Evolutionary conservation across 2,797 vertebrate species (phyloP).

Genomic region (Sebastes nivosus): DNA sequence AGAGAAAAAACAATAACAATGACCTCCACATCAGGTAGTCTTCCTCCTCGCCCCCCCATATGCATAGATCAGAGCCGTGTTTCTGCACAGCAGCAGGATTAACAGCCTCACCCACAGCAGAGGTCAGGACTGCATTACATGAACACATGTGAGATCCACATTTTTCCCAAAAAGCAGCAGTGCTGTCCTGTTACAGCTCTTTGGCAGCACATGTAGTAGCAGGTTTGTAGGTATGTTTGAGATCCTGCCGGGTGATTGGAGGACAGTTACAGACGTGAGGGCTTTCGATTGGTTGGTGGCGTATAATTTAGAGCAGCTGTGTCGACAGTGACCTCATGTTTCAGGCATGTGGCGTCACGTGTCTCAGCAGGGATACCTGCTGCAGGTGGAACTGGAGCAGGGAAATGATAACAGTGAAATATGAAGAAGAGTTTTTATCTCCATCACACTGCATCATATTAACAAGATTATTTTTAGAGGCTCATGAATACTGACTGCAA

Average conservation of each 20-base stretch:
- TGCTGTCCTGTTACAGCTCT: neutral
- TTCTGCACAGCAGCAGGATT: slow-evolving; percentile 30
- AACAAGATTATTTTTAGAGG: neutral
- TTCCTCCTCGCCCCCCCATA: neutral
- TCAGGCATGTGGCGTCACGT: slow-evolving; percentile 56
- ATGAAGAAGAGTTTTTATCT: neutral
- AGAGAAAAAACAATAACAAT: slow-evolving; percentile 22
- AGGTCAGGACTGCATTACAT: slow-evolving; percentile 38
- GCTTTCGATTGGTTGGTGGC: slow-evolving; percentile 27
- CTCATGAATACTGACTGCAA: neutral
- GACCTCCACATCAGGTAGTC: slow-evolving; percentile 34
- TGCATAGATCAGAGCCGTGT: slow-evolving; percentile 27
- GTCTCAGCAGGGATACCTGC: slow-evolving; percentile 58
- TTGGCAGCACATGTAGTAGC: slow-evolving; percentile 35
- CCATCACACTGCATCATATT: neutral
- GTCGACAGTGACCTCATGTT: slow-evolving; percentile 58
- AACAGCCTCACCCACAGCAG: slow-evolving; percentile 28
- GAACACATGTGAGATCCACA: slow-evolving; percentile 45
- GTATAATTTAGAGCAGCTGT: slow-evolving; percentile 65
- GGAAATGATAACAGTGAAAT: neutral
- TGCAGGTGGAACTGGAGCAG: slow-evolving; percentile 52
- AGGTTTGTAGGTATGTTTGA: slow-evolving; percentile 41
- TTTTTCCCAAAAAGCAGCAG: slow-evolving; percentile 6
- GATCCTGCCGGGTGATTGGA: slow-evolving; percentile 46
- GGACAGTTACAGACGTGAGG: slow-evolving; percentile 29